Base-by-base conservation (phyloP, 1,140 invertebrate species). In the Trichomalopsis sarcophagae region DNA sequence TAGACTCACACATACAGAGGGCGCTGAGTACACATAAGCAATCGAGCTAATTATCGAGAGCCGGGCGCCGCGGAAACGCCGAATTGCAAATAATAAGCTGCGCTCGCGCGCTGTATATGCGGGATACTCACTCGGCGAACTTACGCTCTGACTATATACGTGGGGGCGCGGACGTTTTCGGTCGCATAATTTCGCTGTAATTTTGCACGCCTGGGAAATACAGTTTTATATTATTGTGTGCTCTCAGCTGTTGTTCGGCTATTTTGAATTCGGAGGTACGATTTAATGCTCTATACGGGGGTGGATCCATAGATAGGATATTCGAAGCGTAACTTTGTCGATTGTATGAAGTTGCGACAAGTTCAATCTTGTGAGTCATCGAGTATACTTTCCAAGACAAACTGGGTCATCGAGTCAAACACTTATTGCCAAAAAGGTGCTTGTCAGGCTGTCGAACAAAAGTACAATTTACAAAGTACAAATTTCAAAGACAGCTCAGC, bases 41-140 rank as follows among this genome's bases (percentile, higher is more conserved):
- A 78, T 78, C 76, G 76, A 30, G 50, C 76, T 36, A 78, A 78
- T 78, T 78, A 78, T 78, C 50, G 40, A 77, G 40, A 77, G 44
- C 73, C 73, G 1, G 36, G 33, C 73, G 73, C 11, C 73, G 73
- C 11, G 14, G 36, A 75, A 77, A 50, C 75, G 75, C 14, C 75
- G 44, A 50, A 30, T 50, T 33, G 62, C 36, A 80, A 80, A 80
- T 40, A 40, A 80, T 44, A 80, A 69, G 33, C 73, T 62, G 55
- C 6, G 17, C 55, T 3, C 6, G 21, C 17, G 21, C 1, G 5
- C 10, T 62, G 6, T 71, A 33, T 33, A 30, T 17, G 69, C 69
- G 27, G 11, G 30, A 71, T 71, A 71, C 17, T 62, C 55, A 21
- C 17, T 62, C 55, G 55, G 7, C 17, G 55, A 71, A 71, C 69